Percentiles rank a stretch among this genome's conserved stretches.
Evolutionary conservation across 2,797 vertebrate genomes (phyloP).

Genomic region (Xenopus petersii): DNA sequence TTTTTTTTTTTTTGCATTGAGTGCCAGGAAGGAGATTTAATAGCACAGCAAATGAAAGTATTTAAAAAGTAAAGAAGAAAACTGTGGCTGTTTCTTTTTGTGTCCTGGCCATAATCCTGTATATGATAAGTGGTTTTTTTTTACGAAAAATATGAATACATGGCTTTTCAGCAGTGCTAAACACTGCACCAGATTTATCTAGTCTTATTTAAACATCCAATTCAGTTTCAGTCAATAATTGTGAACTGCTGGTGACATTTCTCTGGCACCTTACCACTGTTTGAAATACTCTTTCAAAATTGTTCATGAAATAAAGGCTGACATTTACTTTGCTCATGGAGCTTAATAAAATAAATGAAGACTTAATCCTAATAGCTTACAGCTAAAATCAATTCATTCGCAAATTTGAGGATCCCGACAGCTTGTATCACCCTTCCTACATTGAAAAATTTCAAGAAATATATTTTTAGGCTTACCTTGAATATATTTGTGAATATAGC

Average conservation of each 20-base stretch:
- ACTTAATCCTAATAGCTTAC: constrained; percentile 23
- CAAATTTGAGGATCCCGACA: background rate
- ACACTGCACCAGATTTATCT: background rate
- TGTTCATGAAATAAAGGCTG: constrained; percentile 28
- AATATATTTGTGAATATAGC: no score
- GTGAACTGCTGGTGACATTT: constrained; percentile 18
- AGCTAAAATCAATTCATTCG: constrained; percentile 27
- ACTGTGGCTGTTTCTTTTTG: no score
- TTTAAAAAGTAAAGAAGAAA: no score
- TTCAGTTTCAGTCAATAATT: background rate
- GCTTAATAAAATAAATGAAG: constrained; percentile 41
- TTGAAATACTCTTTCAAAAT: constrained; percentile 18
- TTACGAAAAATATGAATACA: no score
- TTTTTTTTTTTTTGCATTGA: no score
- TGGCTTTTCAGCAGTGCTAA: background rate
- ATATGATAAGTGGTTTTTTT: no score
- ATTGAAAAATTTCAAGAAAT: background rate
- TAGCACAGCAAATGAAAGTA: no score
- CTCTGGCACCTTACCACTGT: background rate
- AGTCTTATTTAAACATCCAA: constrained; percentile 5
- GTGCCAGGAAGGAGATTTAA: no score
- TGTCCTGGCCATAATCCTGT: no score
- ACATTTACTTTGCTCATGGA: constrained; percentile 31
- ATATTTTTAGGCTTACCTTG: no score
- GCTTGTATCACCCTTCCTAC: background rate